Evolutionary conservation across 2,797 vertebrate genomes (phyloP).

Genomic region (Rhinatrema bivittatum): DNA sequence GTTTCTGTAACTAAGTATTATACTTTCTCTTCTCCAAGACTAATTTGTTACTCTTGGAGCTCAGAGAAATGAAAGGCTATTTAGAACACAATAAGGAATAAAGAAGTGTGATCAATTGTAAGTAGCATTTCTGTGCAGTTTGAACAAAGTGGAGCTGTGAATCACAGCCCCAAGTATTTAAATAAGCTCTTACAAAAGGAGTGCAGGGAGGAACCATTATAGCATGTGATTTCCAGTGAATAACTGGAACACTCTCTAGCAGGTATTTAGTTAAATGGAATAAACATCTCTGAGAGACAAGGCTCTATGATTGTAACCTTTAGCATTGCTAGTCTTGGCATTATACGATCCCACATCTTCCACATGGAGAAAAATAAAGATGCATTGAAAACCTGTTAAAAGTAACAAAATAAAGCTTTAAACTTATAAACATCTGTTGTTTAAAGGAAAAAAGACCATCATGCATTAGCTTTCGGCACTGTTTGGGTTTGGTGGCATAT

Average conservation of each 20-base stretch:
- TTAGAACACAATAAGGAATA: slow-evolving; percentile 49
- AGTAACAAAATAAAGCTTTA: too few species aligned
- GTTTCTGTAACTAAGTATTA: too few species aligned
- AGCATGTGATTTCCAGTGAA: slow-evolving; percentile 54
- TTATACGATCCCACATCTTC: slow-evolving; percentile 51
- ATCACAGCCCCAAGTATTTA: slow-evolving; percentile 55
- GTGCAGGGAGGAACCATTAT: too few species aligned
- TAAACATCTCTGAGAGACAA: slow-evolving; percentile 50
- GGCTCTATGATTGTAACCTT: slow-evolving; percentile 52
- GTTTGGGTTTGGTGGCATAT: too few species aligned
- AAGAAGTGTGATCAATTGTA: slow-evolving; percentile 47
- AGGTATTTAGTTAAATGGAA: slow-evolving; percentile 56
- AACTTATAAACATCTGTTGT: slow-evolving; percentile 39
- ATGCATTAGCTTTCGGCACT: slow-evolving; percentile 34
- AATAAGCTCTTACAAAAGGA: slow-evolving; percentile 60
- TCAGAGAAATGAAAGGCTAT: too few species aligned
- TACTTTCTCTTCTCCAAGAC: too few species aligned
- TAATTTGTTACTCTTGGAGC: too few species aligned
- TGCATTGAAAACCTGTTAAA: too few species aligned
- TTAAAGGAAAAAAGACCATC: slow-evolving; percentile 40
- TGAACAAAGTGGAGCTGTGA: slow-evolving; percentile 60
- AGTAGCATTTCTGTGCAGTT: slow-evolving; percentile 45
- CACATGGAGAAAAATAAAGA: too few species aligned
- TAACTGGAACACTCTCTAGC: too few species aligned
- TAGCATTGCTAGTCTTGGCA: slow-evolving; percentile 39